Evolutionary conservation across 1,140 invertebrate species (phyloP).

Genomic region (Sycobia sp.): DNA sequence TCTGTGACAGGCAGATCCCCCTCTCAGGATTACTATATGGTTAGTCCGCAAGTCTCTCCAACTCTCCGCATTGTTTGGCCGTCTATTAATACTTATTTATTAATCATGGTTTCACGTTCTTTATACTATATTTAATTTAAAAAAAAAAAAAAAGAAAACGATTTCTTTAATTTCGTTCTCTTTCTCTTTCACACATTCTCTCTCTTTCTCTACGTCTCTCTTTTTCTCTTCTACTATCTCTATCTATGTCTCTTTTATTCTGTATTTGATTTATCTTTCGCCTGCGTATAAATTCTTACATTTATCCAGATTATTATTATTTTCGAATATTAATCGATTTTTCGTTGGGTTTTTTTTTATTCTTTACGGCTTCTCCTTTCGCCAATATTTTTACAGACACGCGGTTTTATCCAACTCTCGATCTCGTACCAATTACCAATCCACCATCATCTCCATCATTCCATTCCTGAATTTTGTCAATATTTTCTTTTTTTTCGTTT

Average conservation of each 20-base stretch:
- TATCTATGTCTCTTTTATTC: not conserved
- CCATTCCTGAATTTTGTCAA: slow-evolving; percentile 6
- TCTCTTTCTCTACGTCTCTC: too few species aligned
- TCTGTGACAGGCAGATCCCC: slow-evolving; percentile 65
- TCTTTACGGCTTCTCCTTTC: not conserved
- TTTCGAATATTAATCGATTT: slow-evolving; percentile 10
- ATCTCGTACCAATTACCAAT: too few species aligned
- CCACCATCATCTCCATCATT: not conserved
- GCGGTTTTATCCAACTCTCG: not conserved
- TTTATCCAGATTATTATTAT: too few species aligned
- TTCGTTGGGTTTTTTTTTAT: slow-evolving; percentile 20
- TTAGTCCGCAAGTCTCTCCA: slow-evolving; percentile 60
- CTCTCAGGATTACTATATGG: slow-evolving; percentile 65
- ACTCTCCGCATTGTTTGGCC: slow-evolving; percentile 63
- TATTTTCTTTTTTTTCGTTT: slow-evolving; percentile 7
- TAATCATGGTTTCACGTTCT: slow-evolving; percentile 24
- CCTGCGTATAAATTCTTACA: too few species aligned
- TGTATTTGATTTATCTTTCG: slow-evolving; percentile 23
- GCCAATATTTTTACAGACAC: not conserved
- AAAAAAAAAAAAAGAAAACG: too few species aligned
- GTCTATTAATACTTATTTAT: slow-evolving; percentile 50
- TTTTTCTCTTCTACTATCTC: too few species aligned
- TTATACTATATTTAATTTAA: slow-evolving; percentile 35
- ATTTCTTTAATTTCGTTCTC: slow-evolving; percentile 9
- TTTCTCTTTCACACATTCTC: not conserved